These are phyloP conservation scores for Menidia beryllina DNA, from an alignment of 2,113 vertebrate species.

Conservation along the genomic window DNA sequence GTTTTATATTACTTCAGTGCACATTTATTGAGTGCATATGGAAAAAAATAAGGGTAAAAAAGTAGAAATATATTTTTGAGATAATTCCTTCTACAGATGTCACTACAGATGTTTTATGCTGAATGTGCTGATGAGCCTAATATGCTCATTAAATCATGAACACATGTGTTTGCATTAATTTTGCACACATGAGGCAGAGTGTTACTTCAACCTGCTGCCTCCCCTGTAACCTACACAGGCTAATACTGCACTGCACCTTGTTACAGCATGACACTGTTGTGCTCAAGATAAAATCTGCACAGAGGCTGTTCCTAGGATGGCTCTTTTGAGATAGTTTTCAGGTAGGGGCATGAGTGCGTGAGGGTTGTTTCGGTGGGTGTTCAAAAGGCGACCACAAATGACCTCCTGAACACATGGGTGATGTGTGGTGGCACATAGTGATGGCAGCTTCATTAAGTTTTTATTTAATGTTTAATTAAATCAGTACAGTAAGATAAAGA, in stretches of 20 bases:
- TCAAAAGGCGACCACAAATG: constrained; percentile 34
- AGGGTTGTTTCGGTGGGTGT: neutral
- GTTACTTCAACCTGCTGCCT: constrained; percentile 74
- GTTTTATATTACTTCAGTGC: neutral
- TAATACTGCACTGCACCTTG: constrained; percentile 59
- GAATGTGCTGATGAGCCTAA: constrained; percentile 66
- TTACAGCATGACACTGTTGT: constrained; percentile 58
- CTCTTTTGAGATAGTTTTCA: constrained; percentile 38
- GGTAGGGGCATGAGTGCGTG: neutral
- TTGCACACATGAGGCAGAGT: constrained; percentile 54
- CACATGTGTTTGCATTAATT: constrained; percentile 71
- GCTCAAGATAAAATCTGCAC: constrained; percentile 41
- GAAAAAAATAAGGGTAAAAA: neutral
- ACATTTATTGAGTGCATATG: neutral
- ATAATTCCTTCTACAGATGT: constrained; percentile 46
- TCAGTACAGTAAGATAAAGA: constrained; percentile 56
- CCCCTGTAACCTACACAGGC: constrained; percentile 72
- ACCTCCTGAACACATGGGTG: constrained; percentile 48
- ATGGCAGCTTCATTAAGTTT: constrained; percentile 66
- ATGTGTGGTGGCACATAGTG: constrained; percentile 53
- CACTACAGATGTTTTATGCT: constrained; percentile 46
- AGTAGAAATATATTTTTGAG: neutral
- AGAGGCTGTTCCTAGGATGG: constrained; percentile 40
- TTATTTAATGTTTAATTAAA: constrained; percentile 74
- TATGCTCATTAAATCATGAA: constrained; percentile 70